Evolutionary conservation across 2,888 invertebrate species (phyloP).

Genomic region (Stenodema calcarata): DNA sequence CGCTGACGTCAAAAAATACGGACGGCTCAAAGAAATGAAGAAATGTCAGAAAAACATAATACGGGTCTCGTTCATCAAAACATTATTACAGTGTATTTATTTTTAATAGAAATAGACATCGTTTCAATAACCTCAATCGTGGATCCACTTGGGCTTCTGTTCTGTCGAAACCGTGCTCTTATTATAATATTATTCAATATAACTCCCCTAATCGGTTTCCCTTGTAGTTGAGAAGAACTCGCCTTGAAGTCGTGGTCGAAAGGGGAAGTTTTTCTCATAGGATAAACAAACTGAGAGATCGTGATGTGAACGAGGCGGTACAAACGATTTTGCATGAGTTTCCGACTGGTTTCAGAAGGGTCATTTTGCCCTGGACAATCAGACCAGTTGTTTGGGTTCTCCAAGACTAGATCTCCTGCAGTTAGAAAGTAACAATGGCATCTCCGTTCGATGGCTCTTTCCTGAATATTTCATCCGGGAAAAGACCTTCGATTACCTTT

Average conservation of each 20-base stretch:
- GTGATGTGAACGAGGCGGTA: neutral
- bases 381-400: constrained; percentile 3
- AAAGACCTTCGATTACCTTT: constrained; percentile 15
- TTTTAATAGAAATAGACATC: no score
- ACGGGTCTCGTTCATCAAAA: no score
- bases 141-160: no score
- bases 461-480: neutral
- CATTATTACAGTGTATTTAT: no score
- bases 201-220: no score
- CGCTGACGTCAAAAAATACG: no score
- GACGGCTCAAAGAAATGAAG: no score
- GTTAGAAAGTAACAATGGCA: constrained; percentile 14
- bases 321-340: neutral
- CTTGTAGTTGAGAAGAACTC: no score
- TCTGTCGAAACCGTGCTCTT: no score
- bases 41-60: no score
- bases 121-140: no score
- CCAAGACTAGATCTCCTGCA: neutral
- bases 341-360: neutral
- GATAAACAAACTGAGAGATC: neutral
- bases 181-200: no score
- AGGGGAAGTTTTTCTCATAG: neutral
- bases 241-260: neutral
- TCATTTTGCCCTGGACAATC: constrained; percentile 1
- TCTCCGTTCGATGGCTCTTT: neutral